These are phyloP conservation scores for Stegastes partitus DNA, from an alignment of 2,113 vertebrate genomes.

Conservation along the genomic window DNA sequence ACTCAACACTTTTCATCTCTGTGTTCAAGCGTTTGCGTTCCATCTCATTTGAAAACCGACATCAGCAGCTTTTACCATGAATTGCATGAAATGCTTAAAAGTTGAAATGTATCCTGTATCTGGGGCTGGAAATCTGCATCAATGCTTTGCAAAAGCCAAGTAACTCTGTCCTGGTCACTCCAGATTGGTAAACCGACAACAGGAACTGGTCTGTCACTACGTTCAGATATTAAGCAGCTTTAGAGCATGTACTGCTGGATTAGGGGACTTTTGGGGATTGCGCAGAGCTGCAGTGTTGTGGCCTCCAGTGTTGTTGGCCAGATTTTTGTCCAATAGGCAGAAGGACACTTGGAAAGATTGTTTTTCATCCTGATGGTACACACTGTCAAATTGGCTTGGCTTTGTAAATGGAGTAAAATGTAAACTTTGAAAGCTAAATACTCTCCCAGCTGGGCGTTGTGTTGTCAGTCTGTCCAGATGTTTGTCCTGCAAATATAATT, in stretches of 20 bases:
- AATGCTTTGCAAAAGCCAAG: constrained; percentile 35
- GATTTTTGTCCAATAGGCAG: constrained; percentile 14
- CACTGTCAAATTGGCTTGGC: constrained; percentile 50
- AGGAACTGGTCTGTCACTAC: constrained; percentile 39
- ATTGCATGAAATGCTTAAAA: constrained; percentile 29
- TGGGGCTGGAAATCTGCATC: constrained; percentile 49
- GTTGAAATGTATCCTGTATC: constrained; percentile 24
- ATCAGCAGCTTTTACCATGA: constrained; percentile 22
- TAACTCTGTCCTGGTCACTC: constrained; percentile 10
- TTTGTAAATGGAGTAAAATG: constrained; percentile 39
- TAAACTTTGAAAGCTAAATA: constrained; percentile 12
- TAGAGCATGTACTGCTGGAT: constrained; percentile 61
- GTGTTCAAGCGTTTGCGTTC: constrained; percentile 17
- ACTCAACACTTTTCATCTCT: constrained; percentile 18
- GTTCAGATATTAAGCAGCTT: constrained; percentile 76
- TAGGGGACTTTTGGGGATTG: constrained; percentile 64
- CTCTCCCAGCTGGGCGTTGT: constrained; percentile 9
- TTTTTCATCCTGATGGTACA: constrained; percentile 38
- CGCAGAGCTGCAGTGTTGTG: constrained; percentile 47
- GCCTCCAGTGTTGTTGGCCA: constrained; percentile 25
- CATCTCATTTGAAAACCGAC: constrained; percentile 14
- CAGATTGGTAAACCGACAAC: constrained; percentile 41
- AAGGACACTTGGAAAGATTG: constrained; percentile 27
- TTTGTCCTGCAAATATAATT: constrained; percentile 3
- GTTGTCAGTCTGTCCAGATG: constrained; percentile 22